Conservation (phyloP, 1,140 invertebrate genomes). For the Chironomus tepperi region DNA sequence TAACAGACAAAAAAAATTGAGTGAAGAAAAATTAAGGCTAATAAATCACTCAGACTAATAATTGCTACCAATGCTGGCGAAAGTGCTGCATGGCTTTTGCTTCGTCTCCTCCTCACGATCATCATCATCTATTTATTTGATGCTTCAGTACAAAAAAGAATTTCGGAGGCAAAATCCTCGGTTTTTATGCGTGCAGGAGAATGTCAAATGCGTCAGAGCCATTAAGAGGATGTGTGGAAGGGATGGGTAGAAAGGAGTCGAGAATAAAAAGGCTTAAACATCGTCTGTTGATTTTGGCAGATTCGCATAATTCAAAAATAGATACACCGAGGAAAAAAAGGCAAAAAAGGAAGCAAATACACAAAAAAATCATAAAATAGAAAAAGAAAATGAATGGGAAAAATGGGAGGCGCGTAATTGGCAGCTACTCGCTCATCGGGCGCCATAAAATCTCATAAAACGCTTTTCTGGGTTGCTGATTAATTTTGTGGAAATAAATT, state of each 20-base stretch:
- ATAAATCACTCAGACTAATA: conserved; percentile 19
- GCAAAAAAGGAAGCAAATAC: background rate
- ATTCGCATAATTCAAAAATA: background rate
- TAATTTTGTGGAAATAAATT: conserved; percentile 20
- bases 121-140: too few species aligned
- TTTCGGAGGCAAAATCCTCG: background rate
- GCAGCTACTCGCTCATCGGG: conserved; percentile 11
- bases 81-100: background rate
- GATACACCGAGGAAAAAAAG: too few species aligned
- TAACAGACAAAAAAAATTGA: background rate
- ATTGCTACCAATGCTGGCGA: conserved; percentile 11
- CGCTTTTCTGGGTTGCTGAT: background rate
- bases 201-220: background rate
- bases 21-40: conserved; percentile 4
- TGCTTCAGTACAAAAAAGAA: too few species aligned
- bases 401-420: background rate
- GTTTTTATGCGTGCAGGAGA: background rate
- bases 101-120: too few species aligned
- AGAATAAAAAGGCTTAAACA: background rate
- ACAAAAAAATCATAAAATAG: background rate
- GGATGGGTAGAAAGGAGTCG: too few species aligned
- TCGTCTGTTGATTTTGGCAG: background rate
- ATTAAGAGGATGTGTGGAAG: background rate
- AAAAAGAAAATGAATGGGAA: background rate
- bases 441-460: conserved; percentile 19